Evolutionary conservation across 2,113 vertebrate genomes (phyloP).

Genomic region (Cervus canadensis): DNA sequence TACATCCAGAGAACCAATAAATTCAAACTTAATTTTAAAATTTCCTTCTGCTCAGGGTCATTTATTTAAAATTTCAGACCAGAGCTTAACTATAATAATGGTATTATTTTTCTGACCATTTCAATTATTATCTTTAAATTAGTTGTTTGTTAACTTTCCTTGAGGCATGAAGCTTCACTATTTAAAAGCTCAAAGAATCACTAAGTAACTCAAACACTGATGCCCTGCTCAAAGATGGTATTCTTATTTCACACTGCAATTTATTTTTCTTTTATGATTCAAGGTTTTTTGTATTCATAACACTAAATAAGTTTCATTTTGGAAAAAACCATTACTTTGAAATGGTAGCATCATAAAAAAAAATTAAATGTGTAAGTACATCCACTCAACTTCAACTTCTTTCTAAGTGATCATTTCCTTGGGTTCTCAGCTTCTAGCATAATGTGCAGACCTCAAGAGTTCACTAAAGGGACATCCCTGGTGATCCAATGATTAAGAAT

Average conservation of each 20-base stretch:
- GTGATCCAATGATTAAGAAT: background rate
- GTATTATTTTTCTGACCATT: background rate
- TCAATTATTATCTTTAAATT: constrained; percentile 7
- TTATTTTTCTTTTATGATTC: background rate
- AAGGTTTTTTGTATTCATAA: background rate
- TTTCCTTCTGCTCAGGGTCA: background rate
- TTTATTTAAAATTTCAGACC: constrained; percentile 1
- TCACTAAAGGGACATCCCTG: background rate
- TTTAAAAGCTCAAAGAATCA: background rate
- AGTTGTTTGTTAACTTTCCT: background rate
- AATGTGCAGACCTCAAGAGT: background rate
- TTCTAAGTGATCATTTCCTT: background rate
- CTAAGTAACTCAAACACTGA: background rate
- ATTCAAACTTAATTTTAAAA: background rate
- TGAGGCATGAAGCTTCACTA: background rate
- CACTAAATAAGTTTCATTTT: background rate
- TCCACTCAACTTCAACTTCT: background rate
- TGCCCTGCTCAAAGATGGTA: background rate
- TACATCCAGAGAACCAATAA: background rate
- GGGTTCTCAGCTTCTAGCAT: background rate
- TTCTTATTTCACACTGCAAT: background rate
- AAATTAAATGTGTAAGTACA: background rate
- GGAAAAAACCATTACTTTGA: background rate
- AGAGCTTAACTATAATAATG: background rate
- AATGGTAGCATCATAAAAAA: background rate